Percentiles rank a stretch among this genome's conserved stretches.
phyloP scores from a whole-genome alignment of 2,888 invertebrate genomes.

The Phytoseiulus persimilis region DNA sequence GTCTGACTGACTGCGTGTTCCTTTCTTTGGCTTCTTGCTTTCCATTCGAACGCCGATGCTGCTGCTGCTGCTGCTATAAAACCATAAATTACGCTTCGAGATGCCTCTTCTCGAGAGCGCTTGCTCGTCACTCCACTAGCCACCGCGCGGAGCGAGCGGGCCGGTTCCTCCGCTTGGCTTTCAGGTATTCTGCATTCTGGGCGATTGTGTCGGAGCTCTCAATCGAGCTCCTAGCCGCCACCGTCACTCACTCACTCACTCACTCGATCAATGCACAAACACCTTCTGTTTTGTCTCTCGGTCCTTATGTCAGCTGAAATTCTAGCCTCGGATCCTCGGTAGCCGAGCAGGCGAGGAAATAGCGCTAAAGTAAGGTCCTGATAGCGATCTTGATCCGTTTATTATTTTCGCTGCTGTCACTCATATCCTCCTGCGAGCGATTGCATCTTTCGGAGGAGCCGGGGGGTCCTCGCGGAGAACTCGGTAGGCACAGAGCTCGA shows the following conservation, averaged over 20 bases:
- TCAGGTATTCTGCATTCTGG: not conserved
- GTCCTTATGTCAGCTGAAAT: not conserved
- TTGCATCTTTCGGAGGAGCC: not conserved
- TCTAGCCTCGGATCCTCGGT: not conserved
- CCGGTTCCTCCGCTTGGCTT: not conserved
- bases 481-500: not conserved
- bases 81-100: constrained; percentile 37
- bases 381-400: not conserved
- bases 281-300: constrained; percentile 5
- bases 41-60: constrained; percentile 6
- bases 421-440: not conserved
- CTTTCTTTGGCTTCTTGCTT: not conserved
- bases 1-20: not conserved
- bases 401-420: not conserved
- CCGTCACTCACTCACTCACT: not conserved
- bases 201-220: not conserved
- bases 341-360: not conserved
- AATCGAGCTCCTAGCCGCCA: not conserved
- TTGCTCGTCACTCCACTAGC: not conserved
- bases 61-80: constrained; percentile 34
- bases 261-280: not conserved
- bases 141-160: not conserved
- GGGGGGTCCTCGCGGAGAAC: not conserved
- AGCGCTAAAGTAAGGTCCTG: not conserved
- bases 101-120: not conserved